Percentiles rank a stretch among this genome's conserved stretches.
phyloP scores from a whole-genome alignment of 2,113 vertebrate species.

The Camarhynchus parvulus region DNA sequence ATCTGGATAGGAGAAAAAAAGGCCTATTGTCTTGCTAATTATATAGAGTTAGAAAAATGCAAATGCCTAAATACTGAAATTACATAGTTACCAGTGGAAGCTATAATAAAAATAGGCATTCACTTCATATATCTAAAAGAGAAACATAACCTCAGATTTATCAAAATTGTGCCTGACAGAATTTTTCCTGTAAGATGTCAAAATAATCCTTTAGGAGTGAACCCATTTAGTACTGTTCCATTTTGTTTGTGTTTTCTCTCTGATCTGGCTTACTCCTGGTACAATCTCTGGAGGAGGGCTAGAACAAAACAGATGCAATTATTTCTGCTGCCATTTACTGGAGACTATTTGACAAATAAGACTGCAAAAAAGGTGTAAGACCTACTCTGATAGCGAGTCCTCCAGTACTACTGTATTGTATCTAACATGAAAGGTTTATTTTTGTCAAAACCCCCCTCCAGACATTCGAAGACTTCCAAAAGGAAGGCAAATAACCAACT shows the following conservation, averaged over 20 bases:
- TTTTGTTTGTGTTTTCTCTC: neutral
- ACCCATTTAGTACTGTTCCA: neutral
- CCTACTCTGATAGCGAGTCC: neutral
- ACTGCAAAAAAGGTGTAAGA: neutral
- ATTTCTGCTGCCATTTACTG: neutral
- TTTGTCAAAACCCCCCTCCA: neutral
- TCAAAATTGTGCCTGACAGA: neutral
- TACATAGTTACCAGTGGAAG: neutral
- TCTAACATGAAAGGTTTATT: neutral
- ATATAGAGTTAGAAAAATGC: constrained; percentile 15
- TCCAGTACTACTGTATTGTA: neutral
- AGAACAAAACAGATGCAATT: neutral
- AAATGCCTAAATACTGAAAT: constrained; percentile 47
- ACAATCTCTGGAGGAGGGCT: neutral
- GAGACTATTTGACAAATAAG: neutral
- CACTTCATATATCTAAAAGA: neutral
- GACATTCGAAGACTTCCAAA: neutral
- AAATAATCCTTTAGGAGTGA: neutral
- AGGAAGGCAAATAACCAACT: neutral
- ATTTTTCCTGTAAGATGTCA: constrained; percentile 8
- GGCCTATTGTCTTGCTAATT: constrained; percentile 18
- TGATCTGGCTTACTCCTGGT: neutral
- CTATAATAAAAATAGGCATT: constrained; percentile 32
- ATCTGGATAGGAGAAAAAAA: neutral
- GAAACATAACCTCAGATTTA: constrained; percentile 5